These are phyloP conservation scores for Tragelaphus imberbis DNA, from an alignment of 2,113 vertebrate species.

Conservation along the genomic window DNA sequence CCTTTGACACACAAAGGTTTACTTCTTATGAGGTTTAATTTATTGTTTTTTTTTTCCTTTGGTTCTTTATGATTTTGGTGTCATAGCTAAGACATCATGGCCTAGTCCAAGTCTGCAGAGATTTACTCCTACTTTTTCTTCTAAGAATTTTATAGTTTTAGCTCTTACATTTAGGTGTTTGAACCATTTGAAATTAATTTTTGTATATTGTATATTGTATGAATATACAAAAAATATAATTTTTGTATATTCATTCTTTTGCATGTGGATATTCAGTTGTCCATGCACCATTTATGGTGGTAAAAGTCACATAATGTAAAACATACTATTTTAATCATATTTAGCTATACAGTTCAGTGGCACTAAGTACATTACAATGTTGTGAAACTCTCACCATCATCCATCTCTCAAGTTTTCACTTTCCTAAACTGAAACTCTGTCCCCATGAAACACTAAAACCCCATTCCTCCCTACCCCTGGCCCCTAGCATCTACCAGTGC, in stretches of 20 bases:
- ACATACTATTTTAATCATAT: neutral
- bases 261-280: neutral
- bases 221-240: neutral
- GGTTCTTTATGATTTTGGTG: neutral
- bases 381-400: neutral
- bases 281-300: neutral
- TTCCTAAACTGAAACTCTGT: neutral
- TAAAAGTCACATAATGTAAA: neutral
- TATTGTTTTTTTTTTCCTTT: neutral
- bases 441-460: neutral
- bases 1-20: neutral
- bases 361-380: neutral
- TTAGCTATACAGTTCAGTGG: neutral
- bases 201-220: neutral
- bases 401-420: neutral
- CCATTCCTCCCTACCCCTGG: neutral
- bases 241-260: neutral
- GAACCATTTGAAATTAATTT: neutral
- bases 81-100: neutral
- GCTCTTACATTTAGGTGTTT: neutral
- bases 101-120: neutral
- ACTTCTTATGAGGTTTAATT: neutral
- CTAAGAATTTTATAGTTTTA: neutral
- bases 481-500: neutral
- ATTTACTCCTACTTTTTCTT: neutral